Base-by-base conservation (phyloP, 2,888 invertebrate species). In the Leptinotarsa rubiginosa region DNA sequence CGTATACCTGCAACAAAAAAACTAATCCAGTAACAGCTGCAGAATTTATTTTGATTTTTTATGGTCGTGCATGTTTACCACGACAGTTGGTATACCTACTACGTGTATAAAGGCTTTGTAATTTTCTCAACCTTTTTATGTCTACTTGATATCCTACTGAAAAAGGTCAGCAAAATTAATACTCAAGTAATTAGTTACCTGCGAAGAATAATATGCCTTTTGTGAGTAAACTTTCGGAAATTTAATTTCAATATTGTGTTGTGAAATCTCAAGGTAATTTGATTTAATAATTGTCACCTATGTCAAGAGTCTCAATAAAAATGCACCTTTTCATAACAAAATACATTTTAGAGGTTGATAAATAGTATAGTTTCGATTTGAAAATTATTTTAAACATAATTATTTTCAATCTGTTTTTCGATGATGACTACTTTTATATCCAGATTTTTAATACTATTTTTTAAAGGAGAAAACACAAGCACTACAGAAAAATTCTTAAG, bases 61-160 rank as follows among this genome's bases (percentile, higher is more conserved):
- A 56, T 72, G 22, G 22, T 69, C 54, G 72, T 78, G 77, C 78
- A 74, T 78, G 78, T 69, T 65, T 62, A n/a, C 64, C 13, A 69
- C 77, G 73, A 74, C 78, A 78, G 77, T 75, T 78, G 78, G 78
- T 65, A 67, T 71, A 67, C 69, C 54, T 47, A 65, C 70, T 22
- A 15, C 12, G 22, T n/a, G 31, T 20, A 69, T 22, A 69, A 72
- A 72, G 71, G 49, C 72, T 69, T 70, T 74, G 73, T 73, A 76
- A 76, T 70, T 78, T 75, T 72, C 72, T 25, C 65, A 68, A 76
- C 65, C 59, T 72, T 62, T 76, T 76, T 70, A 56, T 41, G 67
- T 68, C 18, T 67, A 47, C 22, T 22, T 22, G 20, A 56, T 72
- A 69, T 59, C 66, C 62, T 62, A 66, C 50, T 47, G 66, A 65